Base-by-base conservation (phyloP, 2,113 vertebrate genomes). In the Neodon shergylaensis region DNA sequence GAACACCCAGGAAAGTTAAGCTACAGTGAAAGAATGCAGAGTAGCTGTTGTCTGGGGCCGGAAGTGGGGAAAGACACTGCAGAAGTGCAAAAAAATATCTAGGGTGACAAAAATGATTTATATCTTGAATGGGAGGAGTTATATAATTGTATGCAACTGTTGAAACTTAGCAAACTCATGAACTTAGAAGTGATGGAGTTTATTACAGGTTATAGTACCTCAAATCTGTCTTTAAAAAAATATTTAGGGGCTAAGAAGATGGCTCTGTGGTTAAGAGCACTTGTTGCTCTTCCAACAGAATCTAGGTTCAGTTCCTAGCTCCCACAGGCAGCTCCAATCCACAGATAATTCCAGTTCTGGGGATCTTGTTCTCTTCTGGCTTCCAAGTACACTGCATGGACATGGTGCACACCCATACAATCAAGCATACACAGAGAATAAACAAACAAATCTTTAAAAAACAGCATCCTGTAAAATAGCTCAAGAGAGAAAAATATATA, bases 211-310 rank as follows among this genome's bases (percentile, higher is more conserved):
- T 39, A 66, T 39, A 54, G 16, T n/a, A 78, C 39, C 24, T 85
- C 58, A 92, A 92, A 77, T n/a, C 44, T 76, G 58, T 66, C 84
- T 92, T 65, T 74, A 31, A 83, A 83, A 91, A 82, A 58, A n/a
- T 22, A 73, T 24, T 54, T 73, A 83, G 66, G 66, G 39, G 58
- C 58, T 84, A 39, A 63, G 21, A 42, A 65, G n/a, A 61, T 7
- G 28, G 42, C 61, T 66, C 83, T 66, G 31, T 33, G 42, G 61
- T 85, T 31, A 33, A 33, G 3, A 47, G 61, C 42, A 85, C 39
- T 85, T 47, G 39, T 11, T 84, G 26, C 16, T 84, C 61, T 65
- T 33, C 54, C 26, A 65, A 44, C 39, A 84, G 24, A 84, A 83
- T 9, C 42, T 28, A 66, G 28, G 28, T 22, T 47, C 26, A 85